Percentiles rank a stretch among this genome's conserved stretches.
These are phyloP conservation scores for Dendrophyllia cribrosa DNA, from an alignment of 64 coral and sea anemone species.

Conservation along the genomic window DNA sequence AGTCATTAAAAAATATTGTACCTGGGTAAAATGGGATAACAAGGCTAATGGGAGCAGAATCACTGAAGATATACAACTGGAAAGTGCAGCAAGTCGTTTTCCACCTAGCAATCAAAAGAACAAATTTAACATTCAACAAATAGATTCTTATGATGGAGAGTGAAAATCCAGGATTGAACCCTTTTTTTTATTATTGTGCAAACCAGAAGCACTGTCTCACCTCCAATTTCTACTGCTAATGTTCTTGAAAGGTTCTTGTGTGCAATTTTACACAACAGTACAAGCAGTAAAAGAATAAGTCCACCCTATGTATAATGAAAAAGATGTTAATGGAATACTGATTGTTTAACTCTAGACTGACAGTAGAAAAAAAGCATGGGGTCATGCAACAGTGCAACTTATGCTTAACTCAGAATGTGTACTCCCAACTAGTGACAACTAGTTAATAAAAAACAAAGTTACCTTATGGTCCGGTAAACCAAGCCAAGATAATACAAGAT, in stretches of 20 bases:
- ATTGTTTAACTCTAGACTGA: no score
- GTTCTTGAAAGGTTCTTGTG: constrained; percentile 96
- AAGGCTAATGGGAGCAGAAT: constrained; percentile 75
- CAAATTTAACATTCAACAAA: background rate
- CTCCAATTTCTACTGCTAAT: constrained; percentile 98
- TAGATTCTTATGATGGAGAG: background rate
- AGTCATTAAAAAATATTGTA: constrained; percentile 4
- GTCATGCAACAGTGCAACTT: no score
- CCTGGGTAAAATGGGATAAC: constrained; percentile 83
- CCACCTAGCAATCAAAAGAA: constrained; percentile 58
- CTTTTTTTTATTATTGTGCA: background rate
- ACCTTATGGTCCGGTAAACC: constrained; percentile 98
- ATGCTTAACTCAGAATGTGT: no score
- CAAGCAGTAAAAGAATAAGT: constrained; percentile 80
- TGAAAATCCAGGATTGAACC: background rate
- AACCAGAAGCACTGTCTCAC: constrained; percentile 11
- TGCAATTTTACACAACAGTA: constrained; percentile 88
- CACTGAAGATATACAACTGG: constrained; percentile 73
- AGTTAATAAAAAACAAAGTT: constrained; percentile 5
- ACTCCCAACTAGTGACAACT: no score
- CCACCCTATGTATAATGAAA: constrained; percentile 75
- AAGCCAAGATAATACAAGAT: constrained; percentile 77
- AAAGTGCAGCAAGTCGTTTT: constrained; percentile 89
- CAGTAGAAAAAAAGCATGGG: no score
- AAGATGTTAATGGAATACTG: background rate